Evolutionary conservation across 1,140 invertebrate genomes (phyloP), one percentile per base, ranked within the genome.

Genomic region (Sinella curviseta): DNA sequence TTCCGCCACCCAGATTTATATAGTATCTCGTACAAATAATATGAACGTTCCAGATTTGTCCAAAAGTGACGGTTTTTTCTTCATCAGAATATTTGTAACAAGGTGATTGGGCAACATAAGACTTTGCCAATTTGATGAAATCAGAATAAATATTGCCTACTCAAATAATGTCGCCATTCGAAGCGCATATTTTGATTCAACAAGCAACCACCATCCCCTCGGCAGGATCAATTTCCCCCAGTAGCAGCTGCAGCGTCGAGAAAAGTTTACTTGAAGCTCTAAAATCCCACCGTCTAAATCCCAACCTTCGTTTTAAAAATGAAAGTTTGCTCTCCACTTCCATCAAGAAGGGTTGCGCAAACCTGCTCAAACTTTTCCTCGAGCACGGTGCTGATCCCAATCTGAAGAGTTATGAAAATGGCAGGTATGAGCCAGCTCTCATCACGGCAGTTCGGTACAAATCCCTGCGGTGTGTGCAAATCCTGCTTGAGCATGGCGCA

Each of bases 361-460:
- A 74, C 60, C 77, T 70, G 28, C 77, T 31, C 65, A 65, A 80
- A 31, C 35, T 84, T 60, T 65, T 84, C 1, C 77, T 84, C 17
- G 28, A 73, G 0, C 57, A 79, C 26, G 81, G 83, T 48, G 83
- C 81, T 0, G 70, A 82, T 74, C 79, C 83, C 0, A 84, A 84
- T 80, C 16, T 77, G 30, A 81, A 81, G 39, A 83, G 81, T 57
- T 65, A 82, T 24, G 75, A 81, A 75, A 77, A 79, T 36, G 83
- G 78, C 4, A 24, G 83, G 12, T 67, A 80, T 60, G 83, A 84
- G 74, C 65, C 83, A 36, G 81, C 83, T 1, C 28, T 84, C 17
- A 77, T 82, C 12, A 84, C 83, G 14, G 81, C 83, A 4, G 78
- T 77, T 3, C 48, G 83, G 16, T 70, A 65, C 28, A 80, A 78